Conservation (phyloP, 2,797 vertebrate genomes). For the Lagorchestes hirsutus region DNA sequence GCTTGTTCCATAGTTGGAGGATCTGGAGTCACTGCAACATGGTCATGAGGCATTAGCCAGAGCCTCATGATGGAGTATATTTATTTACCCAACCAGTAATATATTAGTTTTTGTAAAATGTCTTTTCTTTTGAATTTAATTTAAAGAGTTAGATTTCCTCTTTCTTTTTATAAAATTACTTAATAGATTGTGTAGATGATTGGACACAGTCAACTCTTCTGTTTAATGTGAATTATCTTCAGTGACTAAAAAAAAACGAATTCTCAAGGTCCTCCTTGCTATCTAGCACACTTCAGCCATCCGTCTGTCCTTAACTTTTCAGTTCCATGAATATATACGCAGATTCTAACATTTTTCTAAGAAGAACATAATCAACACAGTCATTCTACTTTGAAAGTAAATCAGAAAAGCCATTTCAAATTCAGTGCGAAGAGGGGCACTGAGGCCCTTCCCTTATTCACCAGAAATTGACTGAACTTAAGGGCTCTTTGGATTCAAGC, state of each 20-base stretch:
- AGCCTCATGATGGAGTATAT: neutral
- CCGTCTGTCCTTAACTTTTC: neutral
- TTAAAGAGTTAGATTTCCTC: neutral
- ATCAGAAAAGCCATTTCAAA: neutral
- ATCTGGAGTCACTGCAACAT: neutral
- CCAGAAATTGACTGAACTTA: neutral
- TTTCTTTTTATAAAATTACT: neutral
- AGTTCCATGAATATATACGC: neutral
- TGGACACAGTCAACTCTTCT: neutral
- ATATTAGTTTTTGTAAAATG: neutral
- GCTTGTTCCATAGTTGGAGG: neutral
- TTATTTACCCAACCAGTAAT: neutral
- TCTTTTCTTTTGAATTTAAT: neutral
- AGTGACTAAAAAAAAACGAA: neutral
- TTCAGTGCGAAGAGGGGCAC: neutral
- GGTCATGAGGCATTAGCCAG: neutral
- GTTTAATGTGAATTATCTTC: neutral
- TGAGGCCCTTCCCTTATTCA: neutral
- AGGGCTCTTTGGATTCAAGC: neutral
- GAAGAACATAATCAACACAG: neutral
- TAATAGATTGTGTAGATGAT: neutral
- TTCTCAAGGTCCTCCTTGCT: neutral
- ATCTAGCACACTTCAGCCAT: neutral
- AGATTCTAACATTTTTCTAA: neutral
- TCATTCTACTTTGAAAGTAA: neutral